Evolutionary conservation across 2,888 invertebrate species (phyloP), one percentile per base, ranked within the genome.

Genomic region (Trichopria drosophilae): DNA sequence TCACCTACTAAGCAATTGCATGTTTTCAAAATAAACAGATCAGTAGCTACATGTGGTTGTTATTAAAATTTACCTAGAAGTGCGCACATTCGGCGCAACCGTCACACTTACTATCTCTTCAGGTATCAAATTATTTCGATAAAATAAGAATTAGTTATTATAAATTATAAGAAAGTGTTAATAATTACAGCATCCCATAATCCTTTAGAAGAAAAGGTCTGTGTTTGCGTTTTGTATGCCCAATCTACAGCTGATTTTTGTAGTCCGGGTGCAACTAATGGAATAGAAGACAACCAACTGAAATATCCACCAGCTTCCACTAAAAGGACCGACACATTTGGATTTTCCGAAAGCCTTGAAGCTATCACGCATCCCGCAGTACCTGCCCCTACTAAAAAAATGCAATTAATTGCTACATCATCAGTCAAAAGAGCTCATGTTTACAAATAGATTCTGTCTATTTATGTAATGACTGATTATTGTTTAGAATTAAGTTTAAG

Each of bases 271-370:
- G 87, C 79, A 0, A 84, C 78, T 13, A 88, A 66, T 0, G 88
- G 88, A 50, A 87, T 79, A 51, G 80, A 80, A 1, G 84, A 80
- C 47, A 85, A 75, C 72, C 82, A 83, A 4, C 83, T 82, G 77
- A 87, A 87, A 55, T 82, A 79, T 31, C 81, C 83, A 0, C 88
- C 88, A 0, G 87, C 87, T 70, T 88, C 88, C 2, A 88, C 69
- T 0, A 88, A 74, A 22, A 88, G 71, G 0, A 88, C 83, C 13
- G 78, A 80, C 3, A 75, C 73, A 37, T 79, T 78, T 2, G 77
- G 72, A 55, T 82, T 78, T 62, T 83, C 83, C 4, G 84, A 79
- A 12, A 88, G 78, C 2, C 84, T 77, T 1, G 85, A 79, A 1
- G 87, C 85, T 6, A 88, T 70, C 0, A 87, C 86, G 60, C 85